phyloP scores from a whole-genome alignment of 2,113 vertebrate species.

The Crotalus horridus region DNA sequence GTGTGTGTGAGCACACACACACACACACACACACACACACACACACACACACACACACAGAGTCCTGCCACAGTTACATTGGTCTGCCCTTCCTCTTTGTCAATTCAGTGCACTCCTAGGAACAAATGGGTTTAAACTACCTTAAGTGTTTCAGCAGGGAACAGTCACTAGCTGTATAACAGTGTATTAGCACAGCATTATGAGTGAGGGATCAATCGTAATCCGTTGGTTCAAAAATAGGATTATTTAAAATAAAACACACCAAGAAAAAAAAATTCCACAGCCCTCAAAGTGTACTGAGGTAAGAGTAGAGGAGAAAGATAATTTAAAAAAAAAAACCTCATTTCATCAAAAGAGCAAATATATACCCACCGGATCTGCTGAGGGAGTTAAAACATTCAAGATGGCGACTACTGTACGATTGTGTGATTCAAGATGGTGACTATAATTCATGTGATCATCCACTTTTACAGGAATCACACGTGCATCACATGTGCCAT shows the following conservation, averaged over 20 bases:
- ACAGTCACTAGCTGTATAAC: neutral
- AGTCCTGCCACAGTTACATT: too few relatives aligned
- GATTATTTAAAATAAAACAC: conserved; percentile 35
- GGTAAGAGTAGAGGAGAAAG: neutral
- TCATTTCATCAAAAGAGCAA: neutral
- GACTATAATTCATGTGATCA: neutral
- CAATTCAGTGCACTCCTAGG: conserved; percentile 21
- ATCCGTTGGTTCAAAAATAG: conserved; percentile 28
- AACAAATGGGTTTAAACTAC: conserved; percentile 33
- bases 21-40: too few relatives aligned
- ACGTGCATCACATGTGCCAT: neutral
- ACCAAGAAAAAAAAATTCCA: neutral
- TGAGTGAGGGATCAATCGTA: conserved; percentile 25
- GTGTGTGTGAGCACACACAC: too few relatives aligned
- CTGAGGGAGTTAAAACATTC: neutral
- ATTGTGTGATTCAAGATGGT: neutral
- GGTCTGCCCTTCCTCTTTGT: conserved; percentile 3
- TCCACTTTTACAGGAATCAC: neutral
- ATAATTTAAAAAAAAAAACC: neutral
- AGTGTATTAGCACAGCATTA: conserved; percentile 19
- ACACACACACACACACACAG: neutral
- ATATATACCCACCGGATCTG: neutral
- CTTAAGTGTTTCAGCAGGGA: conserved; percentile 31
- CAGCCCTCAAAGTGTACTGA: neutral
- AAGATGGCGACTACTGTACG: neutral